phyloP scores from a whole-genome alignment of 2,888 invertebrate species.

The Stenichneumon culpator region DNA sequence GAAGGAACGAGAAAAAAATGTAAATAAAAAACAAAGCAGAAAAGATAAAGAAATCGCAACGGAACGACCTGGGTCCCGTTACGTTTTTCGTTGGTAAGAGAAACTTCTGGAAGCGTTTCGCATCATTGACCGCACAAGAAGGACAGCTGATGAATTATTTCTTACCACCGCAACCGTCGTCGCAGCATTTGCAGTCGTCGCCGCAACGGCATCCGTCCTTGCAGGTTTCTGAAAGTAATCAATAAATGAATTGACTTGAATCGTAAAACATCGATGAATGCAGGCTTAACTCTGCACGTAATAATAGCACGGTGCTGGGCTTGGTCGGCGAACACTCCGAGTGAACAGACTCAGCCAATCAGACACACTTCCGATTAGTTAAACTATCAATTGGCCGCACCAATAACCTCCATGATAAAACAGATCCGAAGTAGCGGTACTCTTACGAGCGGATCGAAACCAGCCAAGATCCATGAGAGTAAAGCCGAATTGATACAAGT shows the following conservation, averaged over 20 bases:
- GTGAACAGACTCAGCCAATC: neutral
- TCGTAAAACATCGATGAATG: neutral
- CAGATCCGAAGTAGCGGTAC: no score
- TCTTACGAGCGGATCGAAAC: no score
- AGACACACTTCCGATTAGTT: conserved; percentile 29
- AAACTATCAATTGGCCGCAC: conserved; percentile 54
- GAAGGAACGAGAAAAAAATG: neutral
- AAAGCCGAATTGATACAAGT: no score
- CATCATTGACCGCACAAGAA: neutral
- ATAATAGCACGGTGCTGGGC: neutral
- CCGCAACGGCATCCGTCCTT: conserved; percentile 80
- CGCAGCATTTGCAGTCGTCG: conserved; percentile 80
- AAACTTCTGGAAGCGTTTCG: conserved; percentile 11
- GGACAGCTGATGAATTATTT: conserved; percentile 21
- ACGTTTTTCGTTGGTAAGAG: conserved; percentile 19
- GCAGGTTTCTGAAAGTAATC: conserved; percentile 78
- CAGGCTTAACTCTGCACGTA: neutral
- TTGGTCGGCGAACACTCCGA: neutral
- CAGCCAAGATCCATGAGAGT: no score
- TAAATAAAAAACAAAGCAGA: neutral
- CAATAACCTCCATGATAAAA: neutral
- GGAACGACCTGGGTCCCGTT: conserved; percentile 9
- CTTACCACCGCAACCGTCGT: conserved; percentile 74
- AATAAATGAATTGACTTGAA: conserved; percentile 8
- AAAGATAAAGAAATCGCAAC: conserved; percentile 7